Conservation (phyloP, 1,140 invertebrate species). For the Leptoteleia sp. region DNA sequence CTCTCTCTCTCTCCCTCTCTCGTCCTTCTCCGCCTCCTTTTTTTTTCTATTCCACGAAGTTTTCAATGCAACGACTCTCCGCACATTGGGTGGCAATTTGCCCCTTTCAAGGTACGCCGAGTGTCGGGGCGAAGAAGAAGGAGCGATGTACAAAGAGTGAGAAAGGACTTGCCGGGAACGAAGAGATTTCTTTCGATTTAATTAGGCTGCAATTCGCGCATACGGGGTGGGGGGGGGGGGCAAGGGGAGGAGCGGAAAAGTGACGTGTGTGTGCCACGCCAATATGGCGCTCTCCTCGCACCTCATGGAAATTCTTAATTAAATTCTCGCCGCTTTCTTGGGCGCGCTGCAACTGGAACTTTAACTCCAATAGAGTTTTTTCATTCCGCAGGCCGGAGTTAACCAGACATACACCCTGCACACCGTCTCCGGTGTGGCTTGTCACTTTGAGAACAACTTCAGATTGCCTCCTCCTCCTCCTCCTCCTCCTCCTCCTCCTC, state of each 20-base stretch:
- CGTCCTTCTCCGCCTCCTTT: slow-evolving; percentile 22
- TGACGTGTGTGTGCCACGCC: slow-evolving; percentile 73
- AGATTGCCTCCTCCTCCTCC: slow-evolving; percentile 57
- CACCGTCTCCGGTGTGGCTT: slow-evolving; percentile 29
- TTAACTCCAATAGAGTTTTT: slow-evolving; percentile 73
- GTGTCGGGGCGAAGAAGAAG: slow-evolving; percentile 32
- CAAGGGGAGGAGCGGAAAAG: slow-evolving; percentile 10
- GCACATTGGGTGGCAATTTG: slow-evolving; percentile 65
- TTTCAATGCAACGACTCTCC: slow-evolving; percentile 63
- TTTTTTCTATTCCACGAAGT: slow-evolving; percentile 61
- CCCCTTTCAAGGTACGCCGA: slow-evolving; percentile 54
- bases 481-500: slow-evolving; percentile 25
- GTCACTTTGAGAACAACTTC: slow-evolving; percentile 61
- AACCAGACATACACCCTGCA: slow-evolving; percentile 54
- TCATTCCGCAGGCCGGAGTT: slow-evolving; percentile 66
- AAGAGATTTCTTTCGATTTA: slow-evolving; percentile 77
- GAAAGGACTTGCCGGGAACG: slow-evolving; percentile 25
- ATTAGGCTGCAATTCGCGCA: slow-evolving; percentile 70
- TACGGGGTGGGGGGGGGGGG: slow-evolving; percentile 7
- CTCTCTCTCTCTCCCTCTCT: slow-evolving; percentile 36
- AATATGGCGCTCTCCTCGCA: slow-evolving; percentile 68
- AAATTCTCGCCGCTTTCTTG: slow-evolving; percentile 73
- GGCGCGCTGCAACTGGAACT: slow-evolving; percentile 59
- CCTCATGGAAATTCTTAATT: slow-evolving; percentile 77
- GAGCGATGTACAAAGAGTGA: slow-evolving; percentile 19